A percentile compares a stretch with the other conserved stretches of the same genome.
Conservation (phyloP, 2,113 vertebrate genomes). For the Petaurus breviceps region DNA sequence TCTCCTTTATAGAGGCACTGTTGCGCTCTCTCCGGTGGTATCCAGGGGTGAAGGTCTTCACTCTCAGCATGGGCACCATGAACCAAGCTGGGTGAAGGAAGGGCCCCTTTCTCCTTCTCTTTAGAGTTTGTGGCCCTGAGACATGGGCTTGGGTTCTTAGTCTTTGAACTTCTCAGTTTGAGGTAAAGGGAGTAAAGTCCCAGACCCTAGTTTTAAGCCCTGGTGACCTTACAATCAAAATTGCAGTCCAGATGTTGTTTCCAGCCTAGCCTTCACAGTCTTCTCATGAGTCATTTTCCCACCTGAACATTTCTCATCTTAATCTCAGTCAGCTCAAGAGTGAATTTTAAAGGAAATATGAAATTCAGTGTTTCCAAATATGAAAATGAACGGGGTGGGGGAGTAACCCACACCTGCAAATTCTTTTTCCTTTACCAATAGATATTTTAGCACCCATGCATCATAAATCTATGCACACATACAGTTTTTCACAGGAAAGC, state of each 20-base stretch:
- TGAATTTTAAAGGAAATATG: conserved; percentile 55
- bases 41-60: not conserved
- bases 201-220: not conserved
- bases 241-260: not conserved
- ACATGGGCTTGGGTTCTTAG: not conserved
- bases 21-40: not conserved
- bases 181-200: not conserved
- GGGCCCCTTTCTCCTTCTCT: not conserved
- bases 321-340: conserved; percentile 51
- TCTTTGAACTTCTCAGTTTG: not conserved
- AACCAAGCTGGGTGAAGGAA: not conserved
- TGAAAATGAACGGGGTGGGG: conserved; percentile 44
- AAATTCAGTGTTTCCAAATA: conserved; percentile 64
- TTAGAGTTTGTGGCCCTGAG: not conserved
- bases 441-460: conserved; percentile 58
- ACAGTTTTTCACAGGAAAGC: conserved; percentile 9
- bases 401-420: conserved; percentile 42
- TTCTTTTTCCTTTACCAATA: conserved; percentile 54
- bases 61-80: not conserved
- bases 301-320: conserved; percentile 64
- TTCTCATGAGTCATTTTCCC: conserved; percentile 49
- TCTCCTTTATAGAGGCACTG: not conserved
- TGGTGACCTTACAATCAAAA: not conserved
- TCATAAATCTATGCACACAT: conserved; percentile 61
- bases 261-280: conserved; percentile 18